Evolutionary conservation across 2,888 invertebrate genomes (phyloP), one percentile per base, ranked within the genome.

Genomic region (Euproctis similis): DNA sequence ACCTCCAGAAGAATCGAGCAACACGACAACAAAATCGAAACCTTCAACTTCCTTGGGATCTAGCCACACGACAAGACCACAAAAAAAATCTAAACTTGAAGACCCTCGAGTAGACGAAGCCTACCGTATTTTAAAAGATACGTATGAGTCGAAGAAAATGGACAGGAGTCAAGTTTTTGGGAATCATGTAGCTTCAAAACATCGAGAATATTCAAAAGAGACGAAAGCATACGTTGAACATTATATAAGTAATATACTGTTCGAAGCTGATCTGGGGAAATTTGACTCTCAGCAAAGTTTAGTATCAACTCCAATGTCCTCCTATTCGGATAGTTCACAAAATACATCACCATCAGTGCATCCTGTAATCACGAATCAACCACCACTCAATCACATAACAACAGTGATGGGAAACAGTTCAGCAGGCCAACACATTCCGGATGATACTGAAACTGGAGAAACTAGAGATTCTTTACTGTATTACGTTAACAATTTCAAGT

Each of bases 191-290:
- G 36, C 36, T 22, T 26, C 26, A 24, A 36, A 36, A 32, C 32
- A 30, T 36, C 29, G 36, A 26, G 24, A 27, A 27, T 33, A 36
- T 32, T 30, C 32, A 23, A 32, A 31, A 26, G 27, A 29, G 30
- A 36, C 32, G 27, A 25, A 30, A 30, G 33, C 33, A 30, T 25
- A 29, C 30, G 33, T 36, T 26, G 30, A 33, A 30, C 36, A 36
- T 29, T 30, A 36, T 30, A 36, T 36, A 36, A 36, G 33, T 33
- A 36, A 36, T 24, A 29, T 36, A 22, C 27, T 36, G 28, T 33
- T 30, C 30, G 27, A 36, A 27, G 28, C 36, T 28, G 33, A 36
- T 33, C 26, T 27, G 27, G 33, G 30, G 30, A 24, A 36, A 36
- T 33, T 30, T 30, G 33, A 36, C 23, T 33, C 30, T 27, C 27